phyloP scores from a whole-genome alignment of 2,113 vertebrate genomes.

The Heterocephalus glaber region DNA sequence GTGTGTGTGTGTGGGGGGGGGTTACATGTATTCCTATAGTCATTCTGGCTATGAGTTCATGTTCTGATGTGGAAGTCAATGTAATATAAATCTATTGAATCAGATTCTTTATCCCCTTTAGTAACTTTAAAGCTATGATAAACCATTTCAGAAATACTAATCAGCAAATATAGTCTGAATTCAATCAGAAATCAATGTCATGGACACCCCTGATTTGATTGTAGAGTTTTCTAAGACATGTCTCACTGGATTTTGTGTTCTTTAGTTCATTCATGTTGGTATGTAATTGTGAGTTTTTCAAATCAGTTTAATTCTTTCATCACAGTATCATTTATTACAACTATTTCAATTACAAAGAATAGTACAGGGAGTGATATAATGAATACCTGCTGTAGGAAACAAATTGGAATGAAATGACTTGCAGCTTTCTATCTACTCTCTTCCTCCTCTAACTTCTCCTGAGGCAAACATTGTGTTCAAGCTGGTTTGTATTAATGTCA shows the following conservation, averaged over 20 bases:
- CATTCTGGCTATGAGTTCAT: neutral
- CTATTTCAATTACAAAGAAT: conserved; percentile 3
- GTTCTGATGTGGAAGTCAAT: neutral
- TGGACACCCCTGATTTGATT: neutral
- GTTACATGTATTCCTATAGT: neutral
- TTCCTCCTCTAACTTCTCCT: neutral
- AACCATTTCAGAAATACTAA: neutral
- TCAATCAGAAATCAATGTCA: neutral
- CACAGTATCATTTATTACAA: neutral
- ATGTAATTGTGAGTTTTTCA: neutral
- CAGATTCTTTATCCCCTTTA: neutral
- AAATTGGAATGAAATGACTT: neutral
- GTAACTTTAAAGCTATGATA: neutral
- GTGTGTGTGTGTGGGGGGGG: neutral
- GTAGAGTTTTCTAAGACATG: neutral
- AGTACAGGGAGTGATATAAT: neutral
- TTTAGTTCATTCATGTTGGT: neutral
- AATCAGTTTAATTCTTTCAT: conserved; percentile 19
- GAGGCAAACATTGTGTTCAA: neutral
- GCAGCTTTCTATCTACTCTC: neutral
- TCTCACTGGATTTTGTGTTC: neutral
- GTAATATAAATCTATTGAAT: neutral
- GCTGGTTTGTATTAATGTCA: neutral
- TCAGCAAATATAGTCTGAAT: neutral
- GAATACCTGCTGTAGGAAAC: neutral